These are phyloP conservation scores for Chironomus tepperi DNA, from an alignment of 1,140 invertebrate species.

Conservation along the genomic window DNA sequence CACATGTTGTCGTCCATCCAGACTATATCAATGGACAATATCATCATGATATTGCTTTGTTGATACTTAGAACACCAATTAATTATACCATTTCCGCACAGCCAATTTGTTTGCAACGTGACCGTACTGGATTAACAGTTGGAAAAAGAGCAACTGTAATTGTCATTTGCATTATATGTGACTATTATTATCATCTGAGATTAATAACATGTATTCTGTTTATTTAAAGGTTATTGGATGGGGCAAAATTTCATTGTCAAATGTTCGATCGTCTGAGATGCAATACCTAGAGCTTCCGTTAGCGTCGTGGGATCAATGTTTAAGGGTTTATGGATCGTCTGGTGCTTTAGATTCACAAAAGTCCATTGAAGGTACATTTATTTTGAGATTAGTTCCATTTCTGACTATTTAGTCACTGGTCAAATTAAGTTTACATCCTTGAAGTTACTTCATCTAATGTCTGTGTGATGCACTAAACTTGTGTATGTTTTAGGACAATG, in stretches of 20 bases:
- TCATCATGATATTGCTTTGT: conserved; percentile 56
- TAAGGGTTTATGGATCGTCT: conserved; percentile 37
- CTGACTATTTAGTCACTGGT: too few species aligned
- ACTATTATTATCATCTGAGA: too few species aligned
- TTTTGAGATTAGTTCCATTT: too few species aligned
- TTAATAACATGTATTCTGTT: neutral
- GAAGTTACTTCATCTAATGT: conserved; percentile 47
- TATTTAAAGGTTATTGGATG: conserved; percentile 33
- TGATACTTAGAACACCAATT: conserved; percentile 52
- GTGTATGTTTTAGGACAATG: conserved; percentile 49
- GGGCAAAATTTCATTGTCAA: conserved; percentile 39
- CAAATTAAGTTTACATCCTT: conserved; percentile 29
- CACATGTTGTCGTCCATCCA: conserved; percentile 57
- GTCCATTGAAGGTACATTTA: conserved; percentile 32
- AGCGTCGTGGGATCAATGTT: conserved; percentile 38
- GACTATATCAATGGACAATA: conserved; percentile 57
- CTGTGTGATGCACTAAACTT: too few species aligned
- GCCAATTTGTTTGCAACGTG: conserved; percentile 44
- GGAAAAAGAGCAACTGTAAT: conserved; percentile 41
- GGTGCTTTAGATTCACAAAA: conserved; percentile 39
- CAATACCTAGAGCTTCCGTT: conserved; percentile 36
- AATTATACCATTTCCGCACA: conserved; percentile 54
- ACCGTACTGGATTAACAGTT: conserved; percentile 41
- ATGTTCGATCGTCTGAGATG: conserved; percentile 37
- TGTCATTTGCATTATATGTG: conserved; percentile 31